Evolutionary conservation across 2,888 invertebrate genomes (phyloP), one percentile per base, ranked within the genome.

Genomic region (Archaeoteleia sp.): DNA sequence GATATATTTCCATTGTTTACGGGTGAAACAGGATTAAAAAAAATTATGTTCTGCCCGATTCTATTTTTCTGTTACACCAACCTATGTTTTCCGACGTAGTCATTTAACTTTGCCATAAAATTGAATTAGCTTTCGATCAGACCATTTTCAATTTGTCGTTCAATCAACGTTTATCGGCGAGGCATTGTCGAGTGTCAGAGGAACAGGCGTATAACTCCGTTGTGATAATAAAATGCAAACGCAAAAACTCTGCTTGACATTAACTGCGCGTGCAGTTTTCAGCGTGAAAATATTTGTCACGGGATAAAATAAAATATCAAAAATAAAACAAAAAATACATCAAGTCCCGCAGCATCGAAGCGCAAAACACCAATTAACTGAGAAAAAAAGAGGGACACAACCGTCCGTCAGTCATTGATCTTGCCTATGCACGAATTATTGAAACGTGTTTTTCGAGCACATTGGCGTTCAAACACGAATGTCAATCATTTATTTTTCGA

Each of bases 281-380:
- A 40, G 29, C 34, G 45, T 58, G 42, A 61, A 69, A 72, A 69
- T 67, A 71, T 71, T 62, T 40, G 61, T 40, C 55, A 29, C 37
- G 17, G 9, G 40, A 46, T 34, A 34, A 58, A 70, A 37, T 13
- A 15, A 9, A 14, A 2, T 12, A 12, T 6, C 9, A 32, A 12
- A 32, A 3, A 9, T 8, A 2, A 29, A 29, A 32, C 42, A n/a
- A 14, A 34, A 46, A 34, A 48, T 17, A 8, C n/a, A n/a, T 10
- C 25, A 15, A 45, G 15, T 46, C 34, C 29, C 30, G 6, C 29
- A 29, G 42, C 17, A 48, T 23, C 63, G 53, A 53, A 65, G 49
- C 43, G 51, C 35, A 51, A 58, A 65, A 23, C 40, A 30, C 42
- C 66, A 62, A 62, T 54, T 51, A 68, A 45, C 37, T 30, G 30